Evolutionary conservation across 64 coral and sea anemone genomes (phyloP), one percentile per base, ranked within the genome.

Genomic region (Orbicella faveolata): DNA sequence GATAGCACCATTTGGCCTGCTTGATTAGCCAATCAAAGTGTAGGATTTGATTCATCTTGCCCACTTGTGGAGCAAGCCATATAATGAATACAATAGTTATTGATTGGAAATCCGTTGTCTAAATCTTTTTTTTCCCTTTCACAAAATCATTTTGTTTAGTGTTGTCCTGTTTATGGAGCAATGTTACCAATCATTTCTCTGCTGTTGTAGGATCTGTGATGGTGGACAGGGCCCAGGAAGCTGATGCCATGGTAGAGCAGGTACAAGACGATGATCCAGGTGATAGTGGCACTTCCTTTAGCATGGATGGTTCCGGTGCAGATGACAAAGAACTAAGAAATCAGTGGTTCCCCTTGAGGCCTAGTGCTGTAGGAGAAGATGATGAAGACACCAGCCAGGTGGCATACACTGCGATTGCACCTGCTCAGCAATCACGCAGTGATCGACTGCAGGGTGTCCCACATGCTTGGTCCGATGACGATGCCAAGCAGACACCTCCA

Each of bases 401-500:
- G 8, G 13, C 76, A 14, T 55, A 68, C 59, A 41, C 18, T 41
- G 26, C 64, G 9, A 51, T 1, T 66, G 39, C 25, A 55, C 20
- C 25, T 25, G 30, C 63, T 36, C 53, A 65, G 21, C 34, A n/a
- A 2, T 36, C 73, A n/a, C 23, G 34, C 8, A 84, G 59, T 53
- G 89, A 84, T 21, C 34, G 33, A 48, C 30, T 74, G 20, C 23
- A 87, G 34, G 34, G 75, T 75, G 76, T 79, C 41, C 62, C 75
- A 9, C 83, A 44, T 61, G 66, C 77, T 73, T 85, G 82, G 82
- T 70, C 82, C 7, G 63, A 85, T 85, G 63, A 70, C 26, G 65
- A 73, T 21, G 23, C 63, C 2, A 85, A 85, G n/a, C 82, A 85
- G 41, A 87, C 90, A 35, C 83, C 90, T 61, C 84, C 83, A 36